phyloP scores from a whole-genome alignment of 2,888 invertebrate species.

The Slavum lentiscoides region DNA sequence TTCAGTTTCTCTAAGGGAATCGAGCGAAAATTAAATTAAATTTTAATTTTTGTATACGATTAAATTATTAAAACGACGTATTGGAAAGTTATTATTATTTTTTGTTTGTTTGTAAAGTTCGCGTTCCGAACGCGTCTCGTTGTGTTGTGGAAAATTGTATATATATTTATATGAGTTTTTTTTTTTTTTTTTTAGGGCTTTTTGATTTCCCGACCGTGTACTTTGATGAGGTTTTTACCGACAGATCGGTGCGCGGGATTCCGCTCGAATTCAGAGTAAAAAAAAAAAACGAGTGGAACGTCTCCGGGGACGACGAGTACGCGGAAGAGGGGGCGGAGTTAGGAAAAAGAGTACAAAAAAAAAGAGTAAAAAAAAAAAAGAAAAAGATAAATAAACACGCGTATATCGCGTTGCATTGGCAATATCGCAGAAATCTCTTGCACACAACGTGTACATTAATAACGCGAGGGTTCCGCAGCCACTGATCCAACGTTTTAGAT shows the following conservation, averaged over 20 bases:
- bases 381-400: not conserved
- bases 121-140: not conserved
- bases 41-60: no score
- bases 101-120: not conserved
- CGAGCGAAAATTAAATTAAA: no score
- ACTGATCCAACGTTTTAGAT: constrained; percentile 52
- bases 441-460: constrained; percentile 38
- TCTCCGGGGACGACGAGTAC: constrained; percentile 25
- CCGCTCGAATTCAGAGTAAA: not conserved
- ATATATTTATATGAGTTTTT: not conserved
- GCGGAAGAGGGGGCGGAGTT: not conserved
- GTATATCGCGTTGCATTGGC: constrained; percentile 43
- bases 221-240: constrained; percentile 44
- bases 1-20: no score
- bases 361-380: constrained; percentile 4
- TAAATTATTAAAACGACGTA: no score
- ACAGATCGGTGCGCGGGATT: constrained; percentile 29
- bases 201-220: constrained; percentile 38
- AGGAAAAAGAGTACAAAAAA: not conserved
- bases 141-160: not conserved
- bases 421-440: constrained; percentile 47
- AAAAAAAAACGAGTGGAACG: not conserved
- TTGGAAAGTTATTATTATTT: no score
- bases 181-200: not conserved
- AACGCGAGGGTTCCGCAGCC: constrained; percentile 39